Conservation (phyloP, 2,113 vertebrate genomes). For the Pontoporia blainvillei region DNA sequence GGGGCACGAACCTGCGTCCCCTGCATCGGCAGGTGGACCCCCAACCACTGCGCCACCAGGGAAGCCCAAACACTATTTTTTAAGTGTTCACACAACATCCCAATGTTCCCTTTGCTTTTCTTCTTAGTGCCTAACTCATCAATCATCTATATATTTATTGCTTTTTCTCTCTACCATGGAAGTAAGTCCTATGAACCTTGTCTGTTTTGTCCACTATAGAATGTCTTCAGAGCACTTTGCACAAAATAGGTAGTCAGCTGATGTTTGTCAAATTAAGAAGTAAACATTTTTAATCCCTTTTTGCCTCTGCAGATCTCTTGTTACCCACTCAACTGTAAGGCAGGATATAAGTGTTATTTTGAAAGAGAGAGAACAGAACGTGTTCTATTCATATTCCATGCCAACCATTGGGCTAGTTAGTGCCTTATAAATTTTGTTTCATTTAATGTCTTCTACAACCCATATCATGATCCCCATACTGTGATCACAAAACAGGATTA, state of each 20-base stretch:
- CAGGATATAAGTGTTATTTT: background rate
- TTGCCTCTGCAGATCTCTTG: background rate
- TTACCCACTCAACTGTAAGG: background rate
- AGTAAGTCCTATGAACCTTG: background rate
- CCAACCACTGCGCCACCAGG: no score
- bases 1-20: no score
- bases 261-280: background rate
- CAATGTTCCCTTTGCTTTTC: background rate
- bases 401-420: background rate
- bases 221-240: background rate
- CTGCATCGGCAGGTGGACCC: no score
- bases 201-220: background rate
- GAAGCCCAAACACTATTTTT: background rate
- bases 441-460: background rate
- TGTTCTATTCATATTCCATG: background rate
- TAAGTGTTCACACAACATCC: no score
- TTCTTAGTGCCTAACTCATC: background rate
- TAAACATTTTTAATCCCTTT: background rate
- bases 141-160: background rate
- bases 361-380: background rate
- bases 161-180: background rate
- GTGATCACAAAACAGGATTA: background rate
- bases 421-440: background rate
- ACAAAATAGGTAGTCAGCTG: background rate
- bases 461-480: background rate